A percentile compares a stretch with the other conserved stretches of the same genome.
These are phyloP conservation scores for Pinna nobilis DNA, from an alignment of 1,140 invertebrate genomes.

Conservation along the genomic window DNA sequence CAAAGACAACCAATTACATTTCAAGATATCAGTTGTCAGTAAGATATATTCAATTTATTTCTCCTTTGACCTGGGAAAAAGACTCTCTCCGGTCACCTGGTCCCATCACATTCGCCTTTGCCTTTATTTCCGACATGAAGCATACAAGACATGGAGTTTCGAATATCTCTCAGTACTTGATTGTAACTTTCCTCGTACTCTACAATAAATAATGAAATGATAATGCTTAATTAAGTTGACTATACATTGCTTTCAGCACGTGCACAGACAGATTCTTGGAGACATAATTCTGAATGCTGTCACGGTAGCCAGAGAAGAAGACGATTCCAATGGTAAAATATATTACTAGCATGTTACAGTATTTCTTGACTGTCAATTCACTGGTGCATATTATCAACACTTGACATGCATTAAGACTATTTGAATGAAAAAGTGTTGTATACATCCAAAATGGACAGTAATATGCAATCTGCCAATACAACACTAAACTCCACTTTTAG, in stretches of 20 bases:
- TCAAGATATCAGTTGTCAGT: too few species aligned
- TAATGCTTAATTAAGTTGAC: background rate
- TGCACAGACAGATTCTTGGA: conserved; percentile 41
- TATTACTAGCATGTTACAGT: too few species aligned
- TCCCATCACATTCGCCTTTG: too few species aligned
- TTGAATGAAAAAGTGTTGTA: background rate
- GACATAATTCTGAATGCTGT: conserved; percentile 36
- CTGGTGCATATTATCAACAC: too few species aligned
- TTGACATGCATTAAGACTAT: background rate
- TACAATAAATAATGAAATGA: background rate
- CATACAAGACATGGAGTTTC: background rate
- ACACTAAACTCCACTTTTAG: too few species aligned
- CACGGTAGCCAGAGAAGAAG: background rate
- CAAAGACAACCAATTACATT: too few species aligned
- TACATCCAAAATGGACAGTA: too few species aligned
- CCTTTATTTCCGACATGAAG: background rate
- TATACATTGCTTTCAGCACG: conserved; percentile 35
- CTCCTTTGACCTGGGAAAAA: too few species aligned
- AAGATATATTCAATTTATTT: too few species aligned
- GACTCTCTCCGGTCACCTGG: too few species aligned
- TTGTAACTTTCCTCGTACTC: background rate
- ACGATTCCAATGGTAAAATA: conserved; percentile 11
- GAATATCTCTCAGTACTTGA: background rate
- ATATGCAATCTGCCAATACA: too few species aligned
- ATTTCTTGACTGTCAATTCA: too few species aligned